Percentiles rank a stretch among this genome's conserved stretches.
Conservation (phyloP, 1,140 invertebrate species). For the Brevipalpus yothersi region DNA sequence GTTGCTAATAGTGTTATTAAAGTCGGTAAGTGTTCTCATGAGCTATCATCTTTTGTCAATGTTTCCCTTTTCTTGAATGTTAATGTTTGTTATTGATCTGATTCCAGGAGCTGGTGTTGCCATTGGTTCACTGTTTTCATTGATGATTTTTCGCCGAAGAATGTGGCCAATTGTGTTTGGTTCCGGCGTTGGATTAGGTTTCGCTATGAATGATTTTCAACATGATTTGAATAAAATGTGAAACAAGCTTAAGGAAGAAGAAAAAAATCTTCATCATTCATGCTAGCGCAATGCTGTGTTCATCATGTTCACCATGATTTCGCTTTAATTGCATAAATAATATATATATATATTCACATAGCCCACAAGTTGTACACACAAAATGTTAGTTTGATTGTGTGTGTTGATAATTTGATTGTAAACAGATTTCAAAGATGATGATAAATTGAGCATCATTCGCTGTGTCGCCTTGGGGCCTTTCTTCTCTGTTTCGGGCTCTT, state of each 20-base stretch:
- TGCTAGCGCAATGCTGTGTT: too few species aligned
- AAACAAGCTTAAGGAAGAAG: not conserved
- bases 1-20: conserved; percentile 6
- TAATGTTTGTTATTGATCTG: not conserved
- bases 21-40: conserved; percentile 5
- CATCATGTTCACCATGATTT: too few species aligned
- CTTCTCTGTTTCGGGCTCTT: too few species aligned
- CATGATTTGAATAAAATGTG: conserved; percentile 5
- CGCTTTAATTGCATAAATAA: too few species aligned
- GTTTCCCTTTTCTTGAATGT: not conserved
- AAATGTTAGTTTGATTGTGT: too few species aligned
- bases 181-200: conserved; percentile 11
- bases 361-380: too few species aligned
- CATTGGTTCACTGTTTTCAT: conserved; percentile 11
- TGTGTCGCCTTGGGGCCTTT: too few species aligned
- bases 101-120: conserved; percentile 3
- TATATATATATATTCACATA: too few species aligned
- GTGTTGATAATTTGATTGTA: too few species aligned
- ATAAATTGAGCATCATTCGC: too few species aligned
- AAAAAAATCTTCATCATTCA: too few species aligned
- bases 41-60: not conserved
- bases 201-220: conserved; percentile 7
- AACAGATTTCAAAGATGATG: too few species aligned
- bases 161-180: conserved; percentile 12
- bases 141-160: conserved; percentile 11